Evolutionary conservation across 1,140 invertebrate species (phyloP).

Genomic region (Bombus confusus): DNA sequence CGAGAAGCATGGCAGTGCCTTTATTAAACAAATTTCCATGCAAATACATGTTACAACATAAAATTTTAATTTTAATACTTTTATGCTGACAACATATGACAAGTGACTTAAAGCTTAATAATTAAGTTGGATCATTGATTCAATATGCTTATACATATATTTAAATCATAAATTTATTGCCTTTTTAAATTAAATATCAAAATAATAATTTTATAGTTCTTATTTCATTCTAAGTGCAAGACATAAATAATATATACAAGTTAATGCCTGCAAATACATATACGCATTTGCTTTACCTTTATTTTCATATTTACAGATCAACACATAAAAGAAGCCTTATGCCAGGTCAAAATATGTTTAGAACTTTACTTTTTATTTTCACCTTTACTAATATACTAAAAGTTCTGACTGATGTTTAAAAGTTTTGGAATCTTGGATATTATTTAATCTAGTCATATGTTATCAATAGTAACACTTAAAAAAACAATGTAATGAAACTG

Average conservation of each 20-base stretch:
- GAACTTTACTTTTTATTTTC: background rate
- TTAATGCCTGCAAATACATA: background rate
- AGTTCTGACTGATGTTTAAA: conserved; percentile 21
- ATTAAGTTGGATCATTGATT: conserved; percentile 1
- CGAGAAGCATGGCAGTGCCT: conserved; percentile 60
- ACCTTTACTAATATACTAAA: conserved; percentile 21
- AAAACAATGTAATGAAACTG: conserved; percentile 61
- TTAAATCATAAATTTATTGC: background rate
- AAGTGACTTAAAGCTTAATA: conserved; percentile 12
- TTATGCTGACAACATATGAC: conserved; percentile 18
- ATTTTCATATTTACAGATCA: background rate
- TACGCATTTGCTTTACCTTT: background rate
- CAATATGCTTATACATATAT: background rate
- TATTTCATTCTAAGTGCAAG: background rate
- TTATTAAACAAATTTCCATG: conserved; percentile 60
- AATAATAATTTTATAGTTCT: background rate
- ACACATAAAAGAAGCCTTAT: background rate
- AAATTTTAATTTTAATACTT: conserved; percentile 16
- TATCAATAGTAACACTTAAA: conserved; percentile 66
- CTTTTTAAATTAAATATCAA: background rate
- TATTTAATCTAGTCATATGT: conserved; percentile 74
- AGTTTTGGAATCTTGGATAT: conserved; percentile 67
- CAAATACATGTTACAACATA: conserved; percentile 20
- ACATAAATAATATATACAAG: background rate
- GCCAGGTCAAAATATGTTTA: background rate